These are phyloP conservation scores for Carassius gibelio DNA, from an alignment of 2,113 vertebrate genomes.

Conservation along the genomic window DNA sequence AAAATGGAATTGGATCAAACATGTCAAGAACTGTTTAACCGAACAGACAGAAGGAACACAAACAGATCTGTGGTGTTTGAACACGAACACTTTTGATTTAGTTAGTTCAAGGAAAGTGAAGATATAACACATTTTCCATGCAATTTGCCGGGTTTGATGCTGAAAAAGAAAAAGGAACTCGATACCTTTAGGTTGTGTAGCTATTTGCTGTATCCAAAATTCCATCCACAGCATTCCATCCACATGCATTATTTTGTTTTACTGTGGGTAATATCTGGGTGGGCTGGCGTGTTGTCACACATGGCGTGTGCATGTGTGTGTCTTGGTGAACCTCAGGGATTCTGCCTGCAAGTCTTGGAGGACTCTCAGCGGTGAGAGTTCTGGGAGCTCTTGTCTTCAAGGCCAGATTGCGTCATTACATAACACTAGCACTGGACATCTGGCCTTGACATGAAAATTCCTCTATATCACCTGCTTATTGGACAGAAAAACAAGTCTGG, in stretches of 20 bases:
- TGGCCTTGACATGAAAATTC: slow-evolving; percentile 62
- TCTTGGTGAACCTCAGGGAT: slow-evolving; percentile 40
- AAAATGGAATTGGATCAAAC: slow-evolving; percentile 1
- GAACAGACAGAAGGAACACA: neutral
- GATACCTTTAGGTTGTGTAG: neutral
- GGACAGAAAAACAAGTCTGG: slow-evolving; percentile 65
- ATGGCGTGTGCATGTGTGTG: slow-evolving; percentile 20
- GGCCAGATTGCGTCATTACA: slow-evolving; percentile 57
- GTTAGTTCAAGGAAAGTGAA: slow-evolving; percentile 4
- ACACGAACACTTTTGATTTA: neutral
- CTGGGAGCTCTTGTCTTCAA: slow-evolving; percentile 51
- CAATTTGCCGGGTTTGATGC: neutral
- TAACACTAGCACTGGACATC: slow-evolving; percentile 60
- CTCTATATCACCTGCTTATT: slow-evolving; percentile 62
- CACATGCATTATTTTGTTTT: slow-evolving; percentile 31
- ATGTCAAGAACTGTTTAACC: neutral
- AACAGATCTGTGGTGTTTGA: neutral
- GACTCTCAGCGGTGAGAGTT: slow-evolving; percentile 37
- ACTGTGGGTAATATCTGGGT: slow-evolving; percentile 23
- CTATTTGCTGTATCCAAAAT: neutral
- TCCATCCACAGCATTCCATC: slow-evolving; percentile 22
- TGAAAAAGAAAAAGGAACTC: neutral
- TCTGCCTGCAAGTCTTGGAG: slow-evolving; percentile 41
- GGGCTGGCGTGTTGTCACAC: slow-evolving; percentile 1
- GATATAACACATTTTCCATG: neutral